Conservation (phyloP, 2,113 vertebrate genomes). For the Rhizomys pruinosus region DNA sequence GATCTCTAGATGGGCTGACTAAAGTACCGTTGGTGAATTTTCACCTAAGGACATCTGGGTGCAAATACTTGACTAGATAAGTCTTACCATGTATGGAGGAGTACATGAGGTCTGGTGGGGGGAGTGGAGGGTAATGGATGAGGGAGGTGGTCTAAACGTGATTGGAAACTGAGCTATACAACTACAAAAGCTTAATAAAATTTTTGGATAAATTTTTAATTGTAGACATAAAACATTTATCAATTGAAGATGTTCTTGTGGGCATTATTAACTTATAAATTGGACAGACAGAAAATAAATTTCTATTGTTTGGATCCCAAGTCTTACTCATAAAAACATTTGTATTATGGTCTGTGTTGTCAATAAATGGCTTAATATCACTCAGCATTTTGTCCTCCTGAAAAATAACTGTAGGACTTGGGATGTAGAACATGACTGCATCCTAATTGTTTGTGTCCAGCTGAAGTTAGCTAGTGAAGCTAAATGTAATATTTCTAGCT, state of each 20-base stretch:
- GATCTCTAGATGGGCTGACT: no score
- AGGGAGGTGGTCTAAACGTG: no score
- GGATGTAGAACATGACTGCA: neutral
- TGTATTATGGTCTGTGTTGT: neutral
- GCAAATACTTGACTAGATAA: no score
- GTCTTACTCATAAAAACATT: neutral
- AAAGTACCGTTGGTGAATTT: no score
- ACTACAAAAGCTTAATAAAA: neutral
- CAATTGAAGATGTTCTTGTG: neutral
- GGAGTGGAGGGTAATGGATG: no score
- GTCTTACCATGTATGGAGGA: no score
- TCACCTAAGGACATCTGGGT: no score
- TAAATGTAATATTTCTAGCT: slow-evolving; percentile 36
- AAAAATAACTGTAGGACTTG: neutral
- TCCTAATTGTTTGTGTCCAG: neutral
- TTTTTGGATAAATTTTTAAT: neutral
- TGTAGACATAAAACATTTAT: neutral
- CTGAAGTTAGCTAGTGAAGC: slow-evolving; percentile 26
- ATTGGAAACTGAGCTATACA: no score
- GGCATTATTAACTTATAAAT: neutral
- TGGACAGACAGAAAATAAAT: neutral
- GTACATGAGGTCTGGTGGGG: no score
- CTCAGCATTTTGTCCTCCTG: neutral
- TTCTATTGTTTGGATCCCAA: slow-evolving; percentile 28
- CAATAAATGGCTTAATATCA: neutral